These are phyloP conservation scores for Mya arenaria DNA, from an alignment of 1,140 invertebrate genomes.

Conservation along the genomic window DNA sequence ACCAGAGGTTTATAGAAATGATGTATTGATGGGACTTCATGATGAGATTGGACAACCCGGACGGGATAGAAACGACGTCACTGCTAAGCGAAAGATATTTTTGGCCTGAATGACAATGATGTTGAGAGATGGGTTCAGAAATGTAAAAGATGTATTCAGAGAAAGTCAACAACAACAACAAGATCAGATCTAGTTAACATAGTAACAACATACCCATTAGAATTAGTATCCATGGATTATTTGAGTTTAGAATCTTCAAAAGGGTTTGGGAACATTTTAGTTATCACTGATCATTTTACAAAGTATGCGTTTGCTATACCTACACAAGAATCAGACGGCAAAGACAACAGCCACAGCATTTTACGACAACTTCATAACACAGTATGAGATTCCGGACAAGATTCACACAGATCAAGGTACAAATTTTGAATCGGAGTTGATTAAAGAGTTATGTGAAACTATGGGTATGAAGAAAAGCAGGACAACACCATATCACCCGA, in stretches of 20 bases:
- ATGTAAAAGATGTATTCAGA: conserved; percentile 33
- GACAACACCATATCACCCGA: conserved; percentile 66
- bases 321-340: conserved; percentile 26
- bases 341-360: conserved; percentile 28
- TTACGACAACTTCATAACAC: conserved; percentile 12
- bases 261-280: background rate
- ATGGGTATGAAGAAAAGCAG: conserved; percentile 20
- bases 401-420: conserved; percentile 2
- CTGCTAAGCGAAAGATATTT: background rate
- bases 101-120: background rate
- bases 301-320: conserved; percentile 25
- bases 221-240: too few relatives aligned
- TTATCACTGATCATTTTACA: conserved; percentile 37
- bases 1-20: conserved; percentile 4
- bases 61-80: background rate
- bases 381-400: background rate
- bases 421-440: conserved; percentile 32
- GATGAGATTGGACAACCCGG: conserved; percentile 34
- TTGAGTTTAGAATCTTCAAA: conserved; percentile 6
- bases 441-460: conserved; percentile 8
- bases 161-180: too few relatives aligned
- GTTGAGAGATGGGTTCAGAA: background rate
- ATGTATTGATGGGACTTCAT: conserved; percentile 27
- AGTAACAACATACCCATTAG: too few relatives aligned
- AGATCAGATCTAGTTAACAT: too few relatives aligned